phyloP scores from a whole-genome alignment of 2,797 vertebrate species.

The Limosa lapponica region DNA sequence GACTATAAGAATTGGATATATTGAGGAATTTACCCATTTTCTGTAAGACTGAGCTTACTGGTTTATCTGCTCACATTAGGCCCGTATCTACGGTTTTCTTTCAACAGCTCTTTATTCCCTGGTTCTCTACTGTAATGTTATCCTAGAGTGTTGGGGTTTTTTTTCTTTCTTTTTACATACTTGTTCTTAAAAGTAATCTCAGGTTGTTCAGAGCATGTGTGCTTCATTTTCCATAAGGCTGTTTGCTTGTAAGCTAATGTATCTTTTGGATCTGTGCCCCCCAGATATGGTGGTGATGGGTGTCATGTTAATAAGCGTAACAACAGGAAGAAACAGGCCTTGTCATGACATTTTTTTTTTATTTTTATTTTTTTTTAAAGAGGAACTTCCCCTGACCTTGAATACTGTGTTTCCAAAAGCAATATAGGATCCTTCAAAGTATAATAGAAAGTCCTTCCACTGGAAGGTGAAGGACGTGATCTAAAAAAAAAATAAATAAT shows the following conservation, averaged over 20 bases:
- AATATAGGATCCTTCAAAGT: background rate
- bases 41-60: background rate
- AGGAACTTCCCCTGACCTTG: slow-evolving; percentile 8
- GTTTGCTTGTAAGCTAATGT: background rate
- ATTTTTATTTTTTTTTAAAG: background rate
- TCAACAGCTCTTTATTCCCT: background rate
- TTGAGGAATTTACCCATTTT: background rate
- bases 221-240: background rate
- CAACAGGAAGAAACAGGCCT: slow-evolving; percentile 33
- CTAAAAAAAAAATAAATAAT: background rate
- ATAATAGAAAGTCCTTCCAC: background rate
- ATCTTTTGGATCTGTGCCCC: background rate
- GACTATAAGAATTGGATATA: background rate
- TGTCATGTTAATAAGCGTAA: background rate
- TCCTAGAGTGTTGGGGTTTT: background rate
- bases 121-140: background rate
- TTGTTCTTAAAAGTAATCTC: background rate
- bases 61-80: background rate
- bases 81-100: background rate
- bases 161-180: background rate
- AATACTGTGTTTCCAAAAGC: background rate
- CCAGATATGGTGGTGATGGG: background rate
- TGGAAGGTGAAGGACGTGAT: background rate
- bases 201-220: background rate
- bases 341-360: background rate